Base-by-base conservation (phyloP, 2,797 vertebrate genomes). In the Sebastes alutus region DNA sequence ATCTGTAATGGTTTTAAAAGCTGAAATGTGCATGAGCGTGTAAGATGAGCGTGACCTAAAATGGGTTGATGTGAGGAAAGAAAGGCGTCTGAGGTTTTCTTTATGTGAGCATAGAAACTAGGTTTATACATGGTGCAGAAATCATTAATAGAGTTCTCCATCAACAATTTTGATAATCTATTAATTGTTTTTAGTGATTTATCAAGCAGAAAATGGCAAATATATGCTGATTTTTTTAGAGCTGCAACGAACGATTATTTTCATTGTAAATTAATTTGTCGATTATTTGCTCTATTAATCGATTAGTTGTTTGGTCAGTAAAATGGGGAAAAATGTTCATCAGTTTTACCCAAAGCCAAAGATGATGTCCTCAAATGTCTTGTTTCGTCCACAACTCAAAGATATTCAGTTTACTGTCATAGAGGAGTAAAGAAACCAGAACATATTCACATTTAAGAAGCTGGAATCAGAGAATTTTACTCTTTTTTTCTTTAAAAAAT, bases 1-100 rank as follows among this genome's bases (percentile, higher is more conserved):
- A 80, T 87, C 80, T 66, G 63, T 64, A 66, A 86, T 54, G 62
- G 65, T 71, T 84, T 88, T 42, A 77, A 78, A 86, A 80, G 58
- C 63, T 64, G 71, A 78, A 56, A 80, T 77, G 77, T 68, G 76
- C 62, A 69, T 10, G 65, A 59, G 78, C 4, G 20, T 6, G 13
- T 30, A 18, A 80, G 75, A 87, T 67, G 68, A 86, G 70, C 20
- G 27, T 86, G 83, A 82, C 83, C 77, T 75, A 66, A 77, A 90
- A 90, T 54, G 49, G 33, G 65, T 68, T 72, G 73, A 85, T 72
- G 61, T 27, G 64, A 69, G 25, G 46, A 52, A 65, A 77, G n/a
- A 56, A 13, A 55, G 38, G 13, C 18, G 63, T 65, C 18, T 62
- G 29, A 59, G 32, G 16, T 54, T 67, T 30, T 30, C 20, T 20